Evolutionary conservation across 2,797 vertebrate genomes (phyloP), one percentile per base, ranked within the genome.

Genomic region (Tachyglossus aculeatus): DNA sequence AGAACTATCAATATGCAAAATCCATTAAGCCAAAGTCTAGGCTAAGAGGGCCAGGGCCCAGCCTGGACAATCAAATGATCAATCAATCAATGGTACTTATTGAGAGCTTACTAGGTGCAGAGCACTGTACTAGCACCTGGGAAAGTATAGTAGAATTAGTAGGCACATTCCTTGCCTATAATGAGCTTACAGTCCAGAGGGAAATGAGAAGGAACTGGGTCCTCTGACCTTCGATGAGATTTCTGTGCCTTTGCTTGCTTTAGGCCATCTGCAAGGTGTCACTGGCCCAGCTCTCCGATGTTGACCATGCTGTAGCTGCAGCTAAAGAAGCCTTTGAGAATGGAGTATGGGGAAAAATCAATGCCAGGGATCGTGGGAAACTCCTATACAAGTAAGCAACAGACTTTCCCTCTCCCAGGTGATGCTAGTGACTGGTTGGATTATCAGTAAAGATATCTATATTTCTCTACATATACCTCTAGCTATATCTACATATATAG

Each of bases 281-380:
- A 34, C 86, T 96, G 83, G 94, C 95, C 59, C 95, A 96, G 87
- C 60, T 88, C 16, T 86, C 91, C 3, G 96, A 97, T 10, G 94
- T 97, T 18, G 93, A 96, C 86, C 92, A 69, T 51, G 96, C 96
- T 0, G 95, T 97, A 34, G 88, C 83, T 11, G 94, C 95, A 2
- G 96, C 96, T 1, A 96, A 96, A 71, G 94, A 94, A 6, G 95
- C 95, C 8, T 96, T 97, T 74, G 95, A 97, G 79, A 91, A 93
- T 1, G 95, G 96, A 3, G 88, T 93, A 68, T 97, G 96, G 96
- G 93, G 95, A 13, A 95, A 90, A 78, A 96, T 97, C 91, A 96
- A 95, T 19, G 92, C 96, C 0, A 91, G 95, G 81, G 95, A 97
- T 86, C 81, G 94, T 61, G 95, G 95, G 32, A 86, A 86, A 62